phyloP scores from a whole-genome alignment of 2,888 invertebrate genomes.

The Craniophora ligustri region DNA sequence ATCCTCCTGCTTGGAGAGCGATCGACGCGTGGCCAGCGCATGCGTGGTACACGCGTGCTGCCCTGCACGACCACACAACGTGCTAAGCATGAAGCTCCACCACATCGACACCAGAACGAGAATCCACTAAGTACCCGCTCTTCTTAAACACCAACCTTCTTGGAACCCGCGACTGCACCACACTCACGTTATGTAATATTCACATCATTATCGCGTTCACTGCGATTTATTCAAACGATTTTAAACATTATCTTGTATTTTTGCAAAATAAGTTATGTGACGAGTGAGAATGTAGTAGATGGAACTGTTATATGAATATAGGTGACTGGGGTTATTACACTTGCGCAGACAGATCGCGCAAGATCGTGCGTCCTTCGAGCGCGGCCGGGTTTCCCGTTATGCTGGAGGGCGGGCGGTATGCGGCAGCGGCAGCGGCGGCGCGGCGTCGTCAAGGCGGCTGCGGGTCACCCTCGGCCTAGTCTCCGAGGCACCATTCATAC shows the following conservation, averaged over 20 bases:
- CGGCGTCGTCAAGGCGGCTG: background rate
- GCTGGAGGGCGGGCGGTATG: too few species aligned
- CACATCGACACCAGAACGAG: too few species aligned
- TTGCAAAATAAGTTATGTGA: background rate
- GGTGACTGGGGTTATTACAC: background rate
- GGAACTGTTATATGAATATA: background rate
- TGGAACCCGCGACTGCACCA: background rate
- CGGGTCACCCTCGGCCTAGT: background rate
- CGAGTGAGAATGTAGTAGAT: background rate
- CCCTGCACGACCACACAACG: background rate
- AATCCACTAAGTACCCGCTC: background rate
- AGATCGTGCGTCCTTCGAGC: background rate
- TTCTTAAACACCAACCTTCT: background rate
- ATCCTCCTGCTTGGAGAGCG: constrained; percentile 1
- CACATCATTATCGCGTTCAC: background rate
- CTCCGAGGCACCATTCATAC: background rate
- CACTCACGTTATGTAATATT: constrained; percentile 12
- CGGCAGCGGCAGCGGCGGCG: background rate
- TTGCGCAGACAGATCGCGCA: too few species aligned
- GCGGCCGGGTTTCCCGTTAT: background rate
- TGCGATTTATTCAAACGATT: background rate
- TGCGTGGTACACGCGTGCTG: constrained; percentile 21
- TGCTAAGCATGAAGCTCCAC: too few species aligned
- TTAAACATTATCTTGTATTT: background rate
- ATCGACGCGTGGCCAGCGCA: constrained; percentile 26